These are phyloP conservation scores for Drosophila setosimentum DNA, from an alignment of 2,888 invertebrate species.

Conservation along the genomic window DNA sequence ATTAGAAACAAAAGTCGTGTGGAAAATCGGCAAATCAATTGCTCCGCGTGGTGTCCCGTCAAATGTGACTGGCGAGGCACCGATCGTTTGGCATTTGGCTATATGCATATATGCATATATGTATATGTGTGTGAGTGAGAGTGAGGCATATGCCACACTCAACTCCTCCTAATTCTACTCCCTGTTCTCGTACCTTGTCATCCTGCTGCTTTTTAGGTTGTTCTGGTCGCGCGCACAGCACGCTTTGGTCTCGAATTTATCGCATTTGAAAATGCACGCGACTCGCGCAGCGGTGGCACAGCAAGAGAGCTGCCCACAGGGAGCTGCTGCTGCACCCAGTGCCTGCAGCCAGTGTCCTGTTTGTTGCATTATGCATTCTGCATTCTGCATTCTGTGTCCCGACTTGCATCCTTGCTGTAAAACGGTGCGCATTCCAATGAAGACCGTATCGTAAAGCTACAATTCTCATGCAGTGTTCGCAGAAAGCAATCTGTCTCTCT, in stretches of 20 bases:
- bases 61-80: conserved; percentile 10
- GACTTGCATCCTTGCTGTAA: conserved; percentile 9
- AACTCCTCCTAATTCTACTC: neutral
- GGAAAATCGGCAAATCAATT: conserved; percentile 36
- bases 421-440: conserved; percentile 62
- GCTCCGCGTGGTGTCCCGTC: conserved; percentile 23
- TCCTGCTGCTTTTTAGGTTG: neutral
- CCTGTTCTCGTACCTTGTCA: neutral
- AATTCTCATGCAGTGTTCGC: conserved; percentile 59
- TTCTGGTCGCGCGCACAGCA: conserved; percentile 68
- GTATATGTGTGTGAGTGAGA: neutral
- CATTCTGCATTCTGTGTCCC: conserved; percentile 20
- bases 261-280: conserved; percentile 65
- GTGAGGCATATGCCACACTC: too few relatives aligned
- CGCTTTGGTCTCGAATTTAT: conserved; percentile 39
- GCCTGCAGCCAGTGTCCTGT: conserved; percentile 2
- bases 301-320: conserved; percentile 49
- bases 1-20: neutral
- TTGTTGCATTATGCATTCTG: neutral
- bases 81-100: conserved; percentile 14
- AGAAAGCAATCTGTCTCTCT: conserved; percentile 6
- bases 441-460: conserved; percentile 63
- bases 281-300: conserved; percentile 53
- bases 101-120: neutral
- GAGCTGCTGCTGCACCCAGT: conserved; percentile 33